Evolutionary conservation across 2,888 invertebrate species (phyloP).

Genomic region (Drosophila conformis): DNA sequence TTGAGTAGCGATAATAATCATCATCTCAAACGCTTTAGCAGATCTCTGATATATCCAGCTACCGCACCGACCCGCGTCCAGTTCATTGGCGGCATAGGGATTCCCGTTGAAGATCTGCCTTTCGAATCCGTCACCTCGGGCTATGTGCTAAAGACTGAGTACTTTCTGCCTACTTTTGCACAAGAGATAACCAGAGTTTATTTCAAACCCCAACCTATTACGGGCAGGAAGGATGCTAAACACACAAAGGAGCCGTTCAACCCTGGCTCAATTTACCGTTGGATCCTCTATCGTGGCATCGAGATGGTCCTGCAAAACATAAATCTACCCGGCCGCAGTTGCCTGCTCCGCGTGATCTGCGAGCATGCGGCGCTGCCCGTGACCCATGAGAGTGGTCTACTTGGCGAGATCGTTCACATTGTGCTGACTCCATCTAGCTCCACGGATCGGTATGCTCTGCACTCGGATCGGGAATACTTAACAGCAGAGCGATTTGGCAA

Average conservation of each 20-base stretch:
- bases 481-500: constrained; percentile 89
- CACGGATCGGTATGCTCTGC: constrained; percentile 87
- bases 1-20: constrained; percentile 2
- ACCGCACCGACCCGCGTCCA: constrained; percentile 83
- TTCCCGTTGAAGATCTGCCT: constrained; percentile 80
- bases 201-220: constrained; percentile 77
- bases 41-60: constrained; percentile 80
- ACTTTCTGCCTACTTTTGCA: constrained; percentile 79
- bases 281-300: constrained; percentile 80
- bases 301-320: constrained; percentile 85
- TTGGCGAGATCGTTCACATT: constrained; percentile 91
- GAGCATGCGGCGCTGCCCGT: constrained; percentile 90
- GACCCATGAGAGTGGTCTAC: constrained; percentile 89
- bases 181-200: constrained; percentile 72
- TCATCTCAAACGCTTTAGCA: constrained; percentile 52
- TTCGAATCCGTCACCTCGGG: constrained; percentile 83
- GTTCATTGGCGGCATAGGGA: constrained; percentile 83
- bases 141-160: constrained; percentile 83
- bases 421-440: constrained; percentile 91
- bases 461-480: constrained; percentile 89
- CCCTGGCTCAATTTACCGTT: constrained; percentile 73
- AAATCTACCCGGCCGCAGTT: constrained; percentile 88
- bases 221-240: constrained; percentile 39
- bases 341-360: constrained; percentile 91
- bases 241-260: constrained; percentile 5